phyloP scores from a whole-genome alignment of 2,113 vertebrate genomes.

The Glaucidium brasilianum region DNA sequence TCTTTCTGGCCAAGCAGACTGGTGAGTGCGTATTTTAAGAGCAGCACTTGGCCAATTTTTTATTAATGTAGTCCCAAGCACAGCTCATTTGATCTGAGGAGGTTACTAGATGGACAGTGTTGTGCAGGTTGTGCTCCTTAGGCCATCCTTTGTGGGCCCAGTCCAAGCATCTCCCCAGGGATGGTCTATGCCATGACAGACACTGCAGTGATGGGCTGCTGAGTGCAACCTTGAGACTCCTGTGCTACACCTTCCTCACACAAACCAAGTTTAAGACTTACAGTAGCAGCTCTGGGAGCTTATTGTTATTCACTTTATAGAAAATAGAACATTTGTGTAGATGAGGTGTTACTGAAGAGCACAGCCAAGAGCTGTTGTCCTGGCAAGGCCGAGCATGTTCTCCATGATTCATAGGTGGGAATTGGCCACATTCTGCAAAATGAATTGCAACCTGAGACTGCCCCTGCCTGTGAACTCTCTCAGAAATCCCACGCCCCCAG shows the following conservation, averaged over 20 bases:
- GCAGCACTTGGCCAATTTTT: background rate
- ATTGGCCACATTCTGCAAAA: background rate
- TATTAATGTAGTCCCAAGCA: background rate
- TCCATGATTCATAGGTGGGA: background rate
- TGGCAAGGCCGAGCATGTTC: background rate
- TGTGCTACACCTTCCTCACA: no score
- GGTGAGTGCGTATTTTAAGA: fast-evolving
- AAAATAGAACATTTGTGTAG: background rate
- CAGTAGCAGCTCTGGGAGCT: background rate
- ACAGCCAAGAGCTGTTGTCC: background rate
- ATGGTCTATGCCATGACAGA: background rate
- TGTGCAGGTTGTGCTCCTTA: background rate
- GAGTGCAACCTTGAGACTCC: background rate
- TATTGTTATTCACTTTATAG: background rate
- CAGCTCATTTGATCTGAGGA: background rate
- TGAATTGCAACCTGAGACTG: background rate
- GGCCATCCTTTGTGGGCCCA: background rate
- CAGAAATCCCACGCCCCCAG: background rate
- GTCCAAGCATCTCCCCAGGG: background rate
- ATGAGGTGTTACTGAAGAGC: background rate
- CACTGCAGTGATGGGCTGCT: background rate
- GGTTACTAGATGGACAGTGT: background rate
- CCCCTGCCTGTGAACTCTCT: background rate
- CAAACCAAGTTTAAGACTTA: fast-evolving
- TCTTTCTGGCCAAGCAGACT: background rate